Evolutionary conservation across 1,140 invertebrate genomes (phyloP).

Genomic region (Bombus vancouverensis): DNA sequence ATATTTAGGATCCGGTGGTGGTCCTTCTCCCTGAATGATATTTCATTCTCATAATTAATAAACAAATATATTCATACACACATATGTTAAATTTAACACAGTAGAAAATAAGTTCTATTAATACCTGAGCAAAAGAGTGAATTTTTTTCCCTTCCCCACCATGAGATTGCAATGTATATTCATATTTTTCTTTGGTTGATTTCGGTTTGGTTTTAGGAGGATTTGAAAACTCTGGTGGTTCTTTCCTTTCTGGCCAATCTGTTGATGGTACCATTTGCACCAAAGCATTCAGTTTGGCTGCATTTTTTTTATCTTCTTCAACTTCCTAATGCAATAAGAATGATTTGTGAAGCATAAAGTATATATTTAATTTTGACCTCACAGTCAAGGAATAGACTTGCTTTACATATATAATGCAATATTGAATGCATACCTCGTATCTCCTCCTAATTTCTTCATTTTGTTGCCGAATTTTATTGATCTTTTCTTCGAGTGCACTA

Average conservation of each 20-base stretch:
- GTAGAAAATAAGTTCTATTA: neutral
- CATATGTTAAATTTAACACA: neutral
- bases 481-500: constrained; percentile 78
- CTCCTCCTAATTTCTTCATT: constrained; percentile 82
- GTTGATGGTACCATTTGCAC: constrained; percentile 79
- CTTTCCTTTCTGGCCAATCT: constrained; percentile 79
- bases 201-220: constrained; percentile 59
- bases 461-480: constrained; percentile 79
- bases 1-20: constrained; percentile 82
- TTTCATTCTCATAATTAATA: constrained; percentile 15
- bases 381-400: too few relatives aligned
- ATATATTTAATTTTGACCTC: too few relatives aligned
- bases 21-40: constrained; percentile 75
- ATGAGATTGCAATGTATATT: constrained; percentile 54
- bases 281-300: constrained; percentile 80
- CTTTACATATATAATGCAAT: constrained; percentile 47
- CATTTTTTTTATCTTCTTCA: constrained; percentile 82
- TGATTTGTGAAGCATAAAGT: neutral
- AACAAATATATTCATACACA: neutral
- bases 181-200: constrained; percentile 70
- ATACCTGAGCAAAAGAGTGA: constrained; percentile 77
- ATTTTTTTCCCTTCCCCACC: constrained; percentile 73
- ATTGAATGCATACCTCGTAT: constrained; percentile 70
- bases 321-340: constrained; percentile 75
- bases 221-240: constrained; percentile 77